phyloP scores from a whole-genome alignment of 2,113 vertebrate species.

The Scortum barcoo region DNA sequence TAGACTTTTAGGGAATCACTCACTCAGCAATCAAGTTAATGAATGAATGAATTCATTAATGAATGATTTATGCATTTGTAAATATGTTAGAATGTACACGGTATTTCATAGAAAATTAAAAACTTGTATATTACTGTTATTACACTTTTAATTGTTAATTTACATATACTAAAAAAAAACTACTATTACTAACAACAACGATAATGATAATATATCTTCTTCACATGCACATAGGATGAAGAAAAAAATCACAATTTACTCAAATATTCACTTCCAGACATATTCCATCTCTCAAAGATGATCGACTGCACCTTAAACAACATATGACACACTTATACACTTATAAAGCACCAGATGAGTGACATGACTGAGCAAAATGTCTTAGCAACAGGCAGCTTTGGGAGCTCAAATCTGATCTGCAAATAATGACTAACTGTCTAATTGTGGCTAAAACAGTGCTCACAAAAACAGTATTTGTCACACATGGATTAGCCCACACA shows the following conservation, averaged over 20 bases:
- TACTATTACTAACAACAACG: neutral
- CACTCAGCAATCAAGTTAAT: neutral
- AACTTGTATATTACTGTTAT: neutral
- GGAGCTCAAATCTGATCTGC: constrained; percentile 30
- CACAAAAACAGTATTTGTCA: constrained; percentile 31
- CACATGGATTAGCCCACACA: constrained; percentile 35
- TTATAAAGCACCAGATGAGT: neutral
- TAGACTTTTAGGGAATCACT: neutral
- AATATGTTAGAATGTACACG: too few relatives aligned
- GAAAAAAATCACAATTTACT: neutral
- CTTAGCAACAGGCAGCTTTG: constrained; percentile 13
- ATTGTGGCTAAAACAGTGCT: constrained; percentile 15
- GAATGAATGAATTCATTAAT: too few relatives aligned
- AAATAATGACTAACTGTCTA: constrained; percentile 28
- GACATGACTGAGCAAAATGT: neutral
- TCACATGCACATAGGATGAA: too few relatives aligned
- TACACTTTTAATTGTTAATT: neutral
- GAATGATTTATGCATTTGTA: neutral
- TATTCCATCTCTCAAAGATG: neutral
- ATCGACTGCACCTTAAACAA: neutral
- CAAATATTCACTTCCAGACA: constrained; percentile 7
- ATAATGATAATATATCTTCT: too few relatives aligned
- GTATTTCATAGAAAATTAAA: neutral
- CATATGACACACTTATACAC: neutral
- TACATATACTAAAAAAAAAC: neutral